phyloP scores from a whole-genome alignment of 2,888 invertebrate species.

The Tenthredo distinguenda region DNA sequence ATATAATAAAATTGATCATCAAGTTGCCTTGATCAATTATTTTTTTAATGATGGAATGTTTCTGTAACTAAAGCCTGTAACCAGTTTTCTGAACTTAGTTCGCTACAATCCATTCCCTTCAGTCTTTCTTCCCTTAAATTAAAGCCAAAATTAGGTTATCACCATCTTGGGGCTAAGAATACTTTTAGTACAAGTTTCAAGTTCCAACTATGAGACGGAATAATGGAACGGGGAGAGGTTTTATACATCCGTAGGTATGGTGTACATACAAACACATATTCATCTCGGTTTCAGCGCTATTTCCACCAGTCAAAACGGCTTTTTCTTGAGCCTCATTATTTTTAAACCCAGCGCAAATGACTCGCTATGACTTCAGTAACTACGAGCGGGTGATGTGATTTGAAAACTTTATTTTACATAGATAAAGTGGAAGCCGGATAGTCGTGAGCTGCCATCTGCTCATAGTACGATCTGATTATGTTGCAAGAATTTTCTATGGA shows the following conservation, averaged over 20 bases:
- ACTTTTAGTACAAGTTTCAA: slow-evolving; percentile 16
- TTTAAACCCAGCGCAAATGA: slow-evolving; percentile 15
- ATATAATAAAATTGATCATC: background rate
- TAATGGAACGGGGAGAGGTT: background rate
- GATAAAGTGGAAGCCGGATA: background rate
- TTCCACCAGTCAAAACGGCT: background rate
- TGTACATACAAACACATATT: background rate
- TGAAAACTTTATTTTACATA: background rate
- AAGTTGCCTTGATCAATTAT: background rate
- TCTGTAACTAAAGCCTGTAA: background rate
- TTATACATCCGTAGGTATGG: background rate
- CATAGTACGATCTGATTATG: background rate
- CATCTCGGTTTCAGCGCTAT: background rate
- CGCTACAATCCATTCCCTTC: background rate
- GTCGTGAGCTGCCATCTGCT: background rate
- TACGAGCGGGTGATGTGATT: background rate
- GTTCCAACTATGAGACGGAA: background rate
- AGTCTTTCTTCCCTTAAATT: background rate
- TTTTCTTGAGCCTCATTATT: slow-evolving; percentile 4
- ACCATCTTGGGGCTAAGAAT: slow-evolving; percentile 8
- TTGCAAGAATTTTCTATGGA: background rate
- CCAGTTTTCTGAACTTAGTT: background rate
- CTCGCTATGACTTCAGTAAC: slow-evolving; percentile 1
- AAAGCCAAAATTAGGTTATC: slow-evolving; percentile 7
- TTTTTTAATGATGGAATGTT: background rate